Evolutionary conservation across 2,797 vertebrate genomes (phyloP).

Genomic region (Enteromius radiatus): DNA sequence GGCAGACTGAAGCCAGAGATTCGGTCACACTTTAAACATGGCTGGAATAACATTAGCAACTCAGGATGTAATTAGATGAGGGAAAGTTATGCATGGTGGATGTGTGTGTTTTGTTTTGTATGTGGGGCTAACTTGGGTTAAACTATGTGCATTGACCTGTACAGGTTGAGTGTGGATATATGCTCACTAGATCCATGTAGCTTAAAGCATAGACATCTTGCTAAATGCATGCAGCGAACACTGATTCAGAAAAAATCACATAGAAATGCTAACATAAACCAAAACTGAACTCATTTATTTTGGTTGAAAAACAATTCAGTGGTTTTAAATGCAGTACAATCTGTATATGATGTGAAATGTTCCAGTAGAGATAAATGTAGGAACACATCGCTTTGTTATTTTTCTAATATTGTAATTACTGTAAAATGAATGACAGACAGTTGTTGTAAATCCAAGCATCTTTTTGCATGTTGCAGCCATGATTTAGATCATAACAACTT

Average conservation of each 20-base stretch:
- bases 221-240: not conserved
- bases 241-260: not conserved
- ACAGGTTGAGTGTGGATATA: not conserved
- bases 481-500: not conserved
- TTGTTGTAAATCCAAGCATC: not conserved
- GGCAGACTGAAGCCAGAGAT: slow-evolving; percentile 12
- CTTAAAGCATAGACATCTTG: not conserved
- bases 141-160: not conserved
- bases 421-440: not conserved
- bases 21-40: slow-evolving; percentile 4
- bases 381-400: not conserved
- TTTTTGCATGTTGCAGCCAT: not conserved
- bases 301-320: not conserved
- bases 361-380: not conserved
- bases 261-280: not conserved
- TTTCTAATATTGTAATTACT: not conserved
- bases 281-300: not conserved
- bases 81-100: slow-evolving; percentile 2
- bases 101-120: slow-evolving; percentile 10
- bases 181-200: not conserved
- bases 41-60: not conserved
- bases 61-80: not conserved
- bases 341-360: too few species aligned
- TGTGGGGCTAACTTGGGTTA: not conserved
- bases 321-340: not conserved